Conservation (phyloP, 2,888 invertebrate genomes). For the Drosophila borealis region DNA sequence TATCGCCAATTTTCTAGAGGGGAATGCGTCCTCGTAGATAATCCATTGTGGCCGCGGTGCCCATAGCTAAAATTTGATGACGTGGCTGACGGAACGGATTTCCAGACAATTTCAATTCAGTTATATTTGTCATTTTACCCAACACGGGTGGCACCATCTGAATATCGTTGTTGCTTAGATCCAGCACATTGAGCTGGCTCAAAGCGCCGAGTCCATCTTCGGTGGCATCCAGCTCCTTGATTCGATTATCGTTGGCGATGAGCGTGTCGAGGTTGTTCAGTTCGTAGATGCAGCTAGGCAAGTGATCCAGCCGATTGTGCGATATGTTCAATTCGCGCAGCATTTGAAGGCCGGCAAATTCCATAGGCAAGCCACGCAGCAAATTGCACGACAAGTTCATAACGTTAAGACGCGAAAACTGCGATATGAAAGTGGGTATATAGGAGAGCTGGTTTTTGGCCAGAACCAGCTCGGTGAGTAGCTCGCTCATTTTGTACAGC, state of each 20-base stretch:
- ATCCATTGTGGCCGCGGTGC: constrained; percentile 91
- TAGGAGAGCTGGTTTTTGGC: constrained; percentile 88
- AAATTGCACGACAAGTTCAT: constrained; percentile 90
- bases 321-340: constrained; percentile 90
- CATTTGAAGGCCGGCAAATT: constrained; percentile 89
- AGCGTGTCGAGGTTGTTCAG: constrained; percentile 90
- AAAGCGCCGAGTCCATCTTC: constrained; percentile 87
- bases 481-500: constrained; percentile 85
- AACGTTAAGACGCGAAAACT: constrained; percentile 87
- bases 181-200: constrained; percentile 87
- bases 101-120: constrained; percentile 91
- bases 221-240: constrained; percentile 87
- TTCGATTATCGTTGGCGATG: constrained; percentile 90
- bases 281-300: constrained; percentile 91
- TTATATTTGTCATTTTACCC: constrained; percentile 91
- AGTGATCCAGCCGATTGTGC: constrained; percentile 89
- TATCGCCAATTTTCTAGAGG: background rate
- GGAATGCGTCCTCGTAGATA: constrained; percentile 94
- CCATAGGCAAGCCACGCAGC: constrained; percentile 87
- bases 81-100: constrained; percentile 95
- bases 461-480: constrained; percentile 88
- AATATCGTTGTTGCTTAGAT: constrained; percentile 91
- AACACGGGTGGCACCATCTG: constrained; percentile 91
- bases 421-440: constrained; percentile 88
- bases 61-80: constrained; percentile 92